Conservation (phyloP, 2,113 vertebrate species). For the Octodon degus region DNA sequence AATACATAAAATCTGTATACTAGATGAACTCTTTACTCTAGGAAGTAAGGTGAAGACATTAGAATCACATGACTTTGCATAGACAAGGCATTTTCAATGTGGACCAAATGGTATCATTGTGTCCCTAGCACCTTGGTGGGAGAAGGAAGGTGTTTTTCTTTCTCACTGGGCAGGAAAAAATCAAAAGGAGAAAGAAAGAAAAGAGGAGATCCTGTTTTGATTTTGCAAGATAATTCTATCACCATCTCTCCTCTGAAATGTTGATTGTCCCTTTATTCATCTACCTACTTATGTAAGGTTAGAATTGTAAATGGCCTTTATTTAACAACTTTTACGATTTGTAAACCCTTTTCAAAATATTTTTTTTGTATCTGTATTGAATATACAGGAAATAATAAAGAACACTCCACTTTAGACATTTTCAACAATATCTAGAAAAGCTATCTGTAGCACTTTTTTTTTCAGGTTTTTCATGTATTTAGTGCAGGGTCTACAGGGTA, state of each 20-base stretch:
- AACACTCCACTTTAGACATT: not conserved
- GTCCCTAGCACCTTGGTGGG: not conserved
- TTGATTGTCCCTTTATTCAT: not conserved
- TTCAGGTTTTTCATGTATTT: too few relatives aligned
- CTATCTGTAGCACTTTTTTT: not conserved
- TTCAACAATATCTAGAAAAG: not conserved
- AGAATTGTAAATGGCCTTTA: not conserved
- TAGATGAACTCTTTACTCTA: not conserved
- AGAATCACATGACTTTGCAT: not conserved
- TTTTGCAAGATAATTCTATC: not conserved
- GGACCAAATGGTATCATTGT: not conserved
- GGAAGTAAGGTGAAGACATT: not conserved
- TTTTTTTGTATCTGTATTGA: not conserved
- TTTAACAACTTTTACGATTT: not conserved
- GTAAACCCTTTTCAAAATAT: not conserved
- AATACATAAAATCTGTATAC: not conserved
- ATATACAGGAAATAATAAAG: not conserved
- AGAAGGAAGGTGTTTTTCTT: not conserved
- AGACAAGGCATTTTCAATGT: not conserved
- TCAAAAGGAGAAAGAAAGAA: rapidly evolving
- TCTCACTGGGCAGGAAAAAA: not conserved
- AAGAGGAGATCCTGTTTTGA: rapidly evolving
- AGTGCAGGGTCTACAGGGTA: too few relatives aligned
- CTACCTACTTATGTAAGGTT: not conserved
- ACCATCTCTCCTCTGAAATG: not conserved